phyloP scores from a whole-genome alignment of 2,888 invertebrate species.

The Rhamphomyia laevipes region DNA sequence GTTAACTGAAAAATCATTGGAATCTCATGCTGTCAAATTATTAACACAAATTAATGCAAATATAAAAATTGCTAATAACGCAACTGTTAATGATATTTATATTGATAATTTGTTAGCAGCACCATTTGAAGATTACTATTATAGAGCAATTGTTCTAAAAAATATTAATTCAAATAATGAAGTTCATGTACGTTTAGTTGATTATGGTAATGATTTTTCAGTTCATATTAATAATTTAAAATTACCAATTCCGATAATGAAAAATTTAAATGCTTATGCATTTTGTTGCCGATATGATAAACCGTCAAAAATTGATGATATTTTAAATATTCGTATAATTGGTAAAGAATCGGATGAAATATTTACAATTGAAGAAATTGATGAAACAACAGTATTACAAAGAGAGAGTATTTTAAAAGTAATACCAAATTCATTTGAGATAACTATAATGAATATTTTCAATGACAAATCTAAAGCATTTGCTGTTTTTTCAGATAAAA shows the following conservation, averaged over 20 bases:
- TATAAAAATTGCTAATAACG: slow-evolving; percentile 11
- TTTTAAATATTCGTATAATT: slow-evolving; percentile 15
- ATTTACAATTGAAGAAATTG: slow-evolving; percentile 2
- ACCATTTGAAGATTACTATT: slow-evolving; percentile 17
- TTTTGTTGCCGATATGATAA: slow-evolving; percentile 15
- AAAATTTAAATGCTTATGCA: slow-evolving; percentile 20
- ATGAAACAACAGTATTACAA: neutral
- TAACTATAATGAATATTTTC: neutral
- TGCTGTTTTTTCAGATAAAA: neutral
- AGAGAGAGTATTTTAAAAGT: neutral
- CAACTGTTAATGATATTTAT: slow-evolving; percentile 12
- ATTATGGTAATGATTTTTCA: slow-evolving; percentile 20
- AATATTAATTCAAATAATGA: slow-evolving; percentile 7
- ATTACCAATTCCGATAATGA: slow-evolving; percentile 20
- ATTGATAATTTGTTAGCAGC: slow-evolving; percentile 19
- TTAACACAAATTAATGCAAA: slow-evolving; percentile 19
- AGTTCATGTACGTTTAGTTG: slow-evolving; percentile 18
- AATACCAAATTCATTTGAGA: neutral
- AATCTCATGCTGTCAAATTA: slow-evolving; percentile 15
- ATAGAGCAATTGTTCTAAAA: slow-evolving; percentile 17
- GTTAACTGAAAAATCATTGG: slow-evolving; percentile 19
- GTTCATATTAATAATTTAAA: slow-evolving; percentile 16
- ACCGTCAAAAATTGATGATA: slow-evolving; percentile 15
- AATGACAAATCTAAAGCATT: neutral
- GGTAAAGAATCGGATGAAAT: slow-evolving; percentile 10